A percentile compares a stretch with the other conserved stretches of the same genome.
phyloP scores from a whole-genome alignment of 2,888 invertebrate species.

The Ophion costatus region DNA sequence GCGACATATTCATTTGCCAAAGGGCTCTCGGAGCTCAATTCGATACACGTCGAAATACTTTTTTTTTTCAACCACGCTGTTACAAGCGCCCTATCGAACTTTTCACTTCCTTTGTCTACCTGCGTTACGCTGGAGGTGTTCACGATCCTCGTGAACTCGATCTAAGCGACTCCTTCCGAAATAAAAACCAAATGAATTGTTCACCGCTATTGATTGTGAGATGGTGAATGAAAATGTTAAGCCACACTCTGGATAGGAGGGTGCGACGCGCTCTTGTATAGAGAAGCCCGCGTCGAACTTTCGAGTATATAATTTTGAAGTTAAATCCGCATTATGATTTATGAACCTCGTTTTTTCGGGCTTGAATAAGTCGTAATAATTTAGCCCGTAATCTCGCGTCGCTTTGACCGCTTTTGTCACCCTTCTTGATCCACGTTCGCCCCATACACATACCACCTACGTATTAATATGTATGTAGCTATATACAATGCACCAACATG shows the following conservation, averaged over 20 bases:
- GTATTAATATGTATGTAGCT: background rate
- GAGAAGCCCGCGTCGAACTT: slow-evolving; percentile 22
- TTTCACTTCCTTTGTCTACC: background rate
- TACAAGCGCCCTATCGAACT: too few species aligned
- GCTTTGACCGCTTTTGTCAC: slow-evolving; percentile 55
- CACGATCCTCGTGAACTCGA: background rate
- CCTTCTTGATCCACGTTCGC: slow-evolving; percentile 19
- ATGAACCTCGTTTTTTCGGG: slow-evolving; percentile 43
- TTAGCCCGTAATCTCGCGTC: slow-evolving; percentile 60
- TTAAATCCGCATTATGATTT: slow-evolving; percentile 53
- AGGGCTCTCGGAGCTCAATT: too few species aligned
- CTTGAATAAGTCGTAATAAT: slow-evolving; percentile 64
- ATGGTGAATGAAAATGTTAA: slow-evolving; percentile 1
- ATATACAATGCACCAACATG: too few species aligned
- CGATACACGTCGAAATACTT: too few species aligned
- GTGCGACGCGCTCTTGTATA: background rate
- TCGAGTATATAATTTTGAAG: slow-evolving; percentile 50
- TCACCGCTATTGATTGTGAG: background rate
- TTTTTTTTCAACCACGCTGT: too few species aligned
- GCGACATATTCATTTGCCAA: too few species aligned
- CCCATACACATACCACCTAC: background rate
- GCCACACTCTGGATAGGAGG: background rate
- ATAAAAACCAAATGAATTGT: slow-evolving; percentile 3
- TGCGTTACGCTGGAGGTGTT: background rate
- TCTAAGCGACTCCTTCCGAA: background rate